Conservation (phyloP, 2,113 vertebrate species). For the Syrmaticus mikado region DNA sequence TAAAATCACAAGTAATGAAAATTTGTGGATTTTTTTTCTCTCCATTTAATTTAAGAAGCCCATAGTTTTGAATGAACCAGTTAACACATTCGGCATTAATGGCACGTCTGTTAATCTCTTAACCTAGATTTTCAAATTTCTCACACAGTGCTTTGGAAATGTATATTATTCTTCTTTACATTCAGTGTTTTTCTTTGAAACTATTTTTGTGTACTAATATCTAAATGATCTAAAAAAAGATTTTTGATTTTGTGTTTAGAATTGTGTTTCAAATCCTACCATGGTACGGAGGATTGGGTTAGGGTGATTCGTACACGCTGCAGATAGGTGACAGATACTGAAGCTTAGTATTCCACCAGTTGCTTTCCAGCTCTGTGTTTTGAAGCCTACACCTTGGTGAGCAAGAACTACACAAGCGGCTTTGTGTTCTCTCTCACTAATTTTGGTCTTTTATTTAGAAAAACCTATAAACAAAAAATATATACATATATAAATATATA, state of each 20-base stretch:
- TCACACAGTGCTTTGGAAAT: background rate
- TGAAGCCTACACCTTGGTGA: background rate
- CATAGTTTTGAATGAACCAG: background rate
- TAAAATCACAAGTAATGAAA: background rate
- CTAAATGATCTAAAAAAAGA: no score
- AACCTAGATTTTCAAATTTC: background rate
- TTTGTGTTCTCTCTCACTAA: background rate
- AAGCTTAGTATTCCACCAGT: background rate
- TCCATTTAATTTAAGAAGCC: background rate
- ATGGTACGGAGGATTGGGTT: background rate
- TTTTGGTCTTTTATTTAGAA: background rate
- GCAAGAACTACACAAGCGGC: background rate
- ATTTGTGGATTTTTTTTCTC: background rate
- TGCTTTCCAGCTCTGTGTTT: background rate
- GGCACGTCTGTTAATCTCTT: background rate
- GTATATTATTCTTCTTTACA: background rate
- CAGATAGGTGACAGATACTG: background rate
- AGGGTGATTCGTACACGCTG: background rate
- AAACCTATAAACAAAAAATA: background rate
- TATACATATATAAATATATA: no score
- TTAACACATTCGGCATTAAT: background rate
- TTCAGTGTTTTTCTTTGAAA: background rate
- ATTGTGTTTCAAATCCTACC: background rate
- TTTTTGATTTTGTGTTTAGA: background rate
- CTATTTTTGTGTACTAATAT: background rate